Evolutionary conservation across 2,888 invertebrate genomes (phyloP).

Genomic region (Pollenia angustigena): DNA sequence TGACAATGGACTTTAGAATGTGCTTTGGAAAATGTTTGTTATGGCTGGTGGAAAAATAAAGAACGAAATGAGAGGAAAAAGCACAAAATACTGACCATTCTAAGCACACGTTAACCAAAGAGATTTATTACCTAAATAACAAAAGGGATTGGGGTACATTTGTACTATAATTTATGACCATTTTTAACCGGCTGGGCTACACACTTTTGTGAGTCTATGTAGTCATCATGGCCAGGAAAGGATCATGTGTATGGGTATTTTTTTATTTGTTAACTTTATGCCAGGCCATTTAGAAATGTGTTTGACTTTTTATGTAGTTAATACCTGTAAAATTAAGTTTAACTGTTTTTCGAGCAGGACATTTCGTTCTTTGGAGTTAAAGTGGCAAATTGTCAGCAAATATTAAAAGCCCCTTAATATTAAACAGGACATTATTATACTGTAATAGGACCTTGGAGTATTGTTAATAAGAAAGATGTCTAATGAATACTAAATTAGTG

Average conservation of each 20-base stretch:
- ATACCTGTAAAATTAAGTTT: slow-evolving; percentile 76
- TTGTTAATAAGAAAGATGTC: slow-evolving; percentile 47
- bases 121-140: slow-evolving; percentile 77
- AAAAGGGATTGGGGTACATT: slow-evolving; percentile 75
- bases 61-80: slow-evolving; percentile 7
- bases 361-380: background rate
- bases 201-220: background rate
- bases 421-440: slow-evolving; percentile 51
- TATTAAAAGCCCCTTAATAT: slow-evolving; percentile 52
- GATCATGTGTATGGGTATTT: slow-evolving; percentile 46
- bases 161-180: slow-evolving; percentile 75
- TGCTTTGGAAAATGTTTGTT: slow-evolving; percentile 51
- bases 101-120: slow-evolving; percentile 74
- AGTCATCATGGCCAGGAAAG: slow-evolving; percentile 34
- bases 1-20: slow-evolving; percentile 70
- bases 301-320: slow-evolving; percentile 73
- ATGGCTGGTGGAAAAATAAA: slow-evolving; percentile 33
- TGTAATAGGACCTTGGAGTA: slow-evolving; percentile 67
- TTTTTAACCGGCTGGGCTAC: slow-evolving; percentile 69
- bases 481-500: slow-evolving; percentile 44
- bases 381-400: slow-evolving; percentile 70
- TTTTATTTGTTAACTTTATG: slow-evolving; percentile 41
- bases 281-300: slow-evolving; percentile 58
- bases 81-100: slow-evolving; percentile 64
- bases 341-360: slow-evolving; percentile 47